Base-by-base conservation (phyloP, 2,113 vertebrate genomes). In the Platichthys stellatus region DNA sequence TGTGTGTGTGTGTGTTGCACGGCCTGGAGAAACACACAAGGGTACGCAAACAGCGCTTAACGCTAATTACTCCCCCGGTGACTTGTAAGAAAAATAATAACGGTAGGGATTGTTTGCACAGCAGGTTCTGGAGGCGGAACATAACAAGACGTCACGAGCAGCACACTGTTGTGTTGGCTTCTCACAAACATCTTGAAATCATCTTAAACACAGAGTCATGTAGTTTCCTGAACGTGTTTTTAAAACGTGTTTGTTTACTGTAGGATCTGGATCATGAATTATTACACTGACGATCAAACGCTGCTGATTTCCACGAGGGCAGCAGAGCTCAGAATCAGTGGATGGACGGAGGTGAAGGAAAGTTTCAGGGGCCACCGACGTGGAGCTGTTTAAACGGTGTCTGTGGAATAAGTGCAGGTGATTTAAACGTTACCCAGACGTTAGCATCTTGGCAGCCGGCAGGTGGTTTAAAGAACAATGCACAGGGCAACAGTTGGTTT, bases 61-160 rank as follows among this genome's bases (percentile, higher is more conserved):
- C 51, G 54, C 76, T 88, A 88, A 92, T 90, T 84, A 90, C 80
- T 78, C 77, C 78, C 83, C 51, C 21, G 84, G 73, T 83, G 86
- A 87, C 67, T 59, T 24, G 65, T 62, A 66, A 63, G 74, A 74
- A 82, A 82, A 73, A 83, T 21, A 82, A 84, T 73, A 76, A 82
- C 26, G 59, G 72, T 64, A 57, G 56, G 63, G 64, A 77, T 80
- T 86, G 75, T 90, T 88, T 83, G 63, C 67, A 64, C 82, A 90
- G 86, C 77, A 73, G 72, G 71, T 62, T 81, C 2, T 26, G 5
- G 23, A 28, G 1, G n/a, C n/a, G 47, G 49, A 35, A 31, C 35
- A 54, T 8, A 70, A 74, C 38, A 54, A 21, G 62, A 53, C 51
- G 8, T 69, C 49, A 73, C 3, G n/a, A n/a, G 45, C 20, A 51